Base-by-base conservation (phyloP, 2,113 vertebrate species). In the Engraulis encrasicolus region DNA sequence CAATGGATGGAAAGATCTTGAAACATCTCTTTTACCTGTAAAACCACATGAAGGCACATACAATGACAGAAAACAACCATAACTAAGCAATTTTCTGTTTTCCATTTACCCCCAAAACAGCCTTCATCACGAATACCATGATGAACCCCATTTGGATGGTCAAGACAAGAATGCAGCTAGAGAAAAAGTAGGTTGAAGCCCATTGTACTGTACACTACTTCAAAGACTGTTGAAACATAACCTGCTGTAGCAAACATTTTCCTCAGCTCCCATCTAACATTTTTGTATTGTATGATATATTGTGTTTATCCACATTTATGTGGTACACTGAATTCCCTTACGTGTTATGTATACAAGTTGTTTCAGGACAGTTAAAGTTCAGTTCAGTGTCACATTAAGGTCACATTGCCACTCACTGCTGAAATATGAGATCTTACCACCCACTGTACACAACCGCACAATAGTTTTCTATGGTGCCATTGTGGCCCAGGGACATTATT, bases 141-240 rank as follows among this genome's bases (percentile, higher is more conserved):
- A 99, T 99, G 98, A 99, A 99, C 89, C 98, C 98, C 1, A 90
- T 99, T 89, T 99, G 98, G 97, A 98, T 99, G 97, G 97, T 98
- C 82, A 99, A 99, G 95, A 99, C 98, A 0, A 95, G 98, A 86
- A 99, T 99, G 98, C 98, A 99, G 86, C 95, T 99, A 83, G 97
- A 99, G 89, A 94, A 93, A 85, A 99, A 96, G 98, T 99, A 92
- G 50, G 93, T 92, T 78, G 17, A 48, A 20, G 23, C 38, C 1
- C 27, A 6, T 27, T 52, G 19, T 36, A n/a, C 7, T 77, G 50
- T 77, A 36, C 15, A 20, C 6, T 9, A 45, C 4, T 45, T 45
- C 40, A 45, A 45, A 45, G 40, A 45, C 40, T 5, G 4, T 45
- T 45, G 40, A 45, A 45, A 45, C 40, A 9, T 49, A 49, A 11